Percentiles rank a stretch among this genome's conserved stretches.
phyloP scores from a whole-genome alignment of 2,888 invertebrate species.

The Bembecia ichneumoniformis region DNA sequence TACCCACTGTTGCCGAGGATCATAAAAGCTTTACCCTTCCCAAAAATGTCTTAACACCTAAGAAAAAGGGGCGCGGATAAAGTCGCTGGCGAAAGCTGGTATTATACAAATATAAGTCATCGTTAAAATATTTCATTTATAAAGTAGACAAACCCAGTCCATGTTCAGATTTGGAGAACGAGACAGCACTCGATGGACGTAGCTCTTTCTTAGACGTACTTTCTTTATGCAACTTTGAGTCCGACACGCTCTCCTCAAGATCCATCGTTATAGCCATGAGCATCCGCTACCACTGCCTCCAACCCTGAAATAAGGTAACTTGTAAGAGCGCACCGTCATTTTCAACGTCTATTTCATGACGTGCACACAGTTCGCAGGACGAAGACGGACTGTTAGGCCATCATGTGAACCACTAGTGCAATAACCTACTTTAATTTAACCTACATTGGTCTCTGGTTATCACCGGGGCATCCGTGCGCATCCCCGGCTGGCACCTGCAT shows the following conservation, averaged over 20 bases:
- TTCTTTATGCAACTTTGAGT: slow-evolving; percentile 61
- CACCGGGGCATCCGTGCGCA: slow-evolving; percentile 48
- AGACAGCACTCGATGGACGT: slow-evolving; percentile 55
- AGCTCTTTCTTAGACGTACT: slow-evolving; percentile 53
- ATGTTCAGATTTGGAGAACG: slow-evolving; percentile 59
- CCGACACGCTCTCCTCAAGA: slow-evolving; percentile 58
- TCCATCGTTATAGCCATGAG: slow-evolving; percentile 68
- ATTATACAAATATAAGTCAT: too few relatives aligned
- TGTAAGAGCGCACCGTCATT: slow-evolving; percentile 27
- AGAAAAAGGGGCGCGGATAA: too few relatives aligned
- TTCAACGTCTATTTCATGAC: slow-evolving; percentile 24
- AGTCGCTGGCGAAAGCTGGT: too few relatives aligned
- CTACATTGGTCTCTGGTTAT: slow-evolving; percentile 62
- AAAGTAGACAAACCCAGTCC: slow-evolving; percentile 38
- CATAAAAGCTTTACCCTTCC: too few relatives aligned
- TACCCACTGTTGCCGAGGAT: too few relatives aligned
- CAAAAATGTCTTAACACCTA: too few relatives aligned
- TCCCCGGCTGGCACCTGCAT: slow-evolving; percentile 63
- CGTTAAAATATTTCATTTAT: neutral
- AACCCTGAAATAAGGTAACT: slow-evolving; percentile 37
- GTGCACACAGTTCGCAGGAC: slow-evolving; percentile 32
- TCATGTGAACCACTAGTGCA: slow-evolving; percentile 54
- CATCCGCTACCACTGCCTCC: slow-evolving; percentile 20
- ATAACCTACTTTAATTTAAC: slow-evolving; percentile 70
- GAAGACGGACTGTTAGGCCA: slow-evolving; percentile 42